Evolutionary conservation across 2,888 invertebrate species (phyloP), one percentile per base, ranked within the genome.

Genomic region (Drosophila nigricruria): DNA sequence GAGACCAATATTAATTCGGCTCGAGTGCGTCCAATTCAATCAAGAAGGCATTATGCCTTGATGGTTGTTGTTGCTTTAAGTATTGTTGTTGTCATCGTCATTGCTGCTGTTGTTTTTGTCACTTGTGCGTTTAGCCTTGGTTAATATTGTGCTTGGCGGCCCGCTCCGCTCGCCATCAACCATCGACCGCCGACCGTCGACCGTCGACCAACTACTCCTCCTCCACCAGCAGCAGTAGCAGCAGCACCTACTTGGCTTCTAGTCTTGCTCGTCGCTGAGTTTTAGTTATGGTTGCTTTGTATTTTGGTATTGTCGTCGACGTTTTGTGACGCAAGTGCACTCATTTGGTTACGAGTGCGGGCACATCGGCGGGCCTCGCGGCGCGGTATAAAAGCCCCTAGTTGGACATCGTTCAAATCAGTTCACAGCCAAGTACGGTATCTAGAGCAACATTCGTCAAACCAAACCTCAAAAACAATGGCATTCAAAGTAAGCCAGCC

Each of bases 401-500:
- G 73, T 86, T 82, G 81, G 87, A 81, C 74, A 53, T 54, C 71
- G 73, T 82, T 79, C 75, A 79, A 91, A 83, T 90, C 92, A 92
- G 92, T 92, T 91, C 88, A 90, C 76, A 77, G 79, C 89, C 91
- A 85, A 74, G 86, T 91, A 80, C 90, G 88, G 91, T 90, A 92
- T 91, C 85, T 91, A 91, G 91, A 92, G 91, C 91, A 92, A 78
- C 81, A 74, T 5, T 23, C 53, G 36, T 32, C 5, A 58, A 63
- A 67, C 27, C 45, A 65, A 73, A 27, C 34, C 59, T 43, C 20
- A n/a, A 59, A 20, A 77, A 77, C 40, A 81, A 92, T 92, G 92
- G 91, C 92, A 89, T 92, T 92, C 91, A 92, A 92, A 92, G 92
- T 92, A 91, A 88, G 92, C 68, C 76, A 65, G n/a, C 8, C 8